A percentile compares a stretch with the other conserved stretches of the same genome.
These are phyloP conservation scores for Cichladusa arquata DNA, from an alignment of 2,113 vertebrate species.

Conservation along the genomic window DNA sequence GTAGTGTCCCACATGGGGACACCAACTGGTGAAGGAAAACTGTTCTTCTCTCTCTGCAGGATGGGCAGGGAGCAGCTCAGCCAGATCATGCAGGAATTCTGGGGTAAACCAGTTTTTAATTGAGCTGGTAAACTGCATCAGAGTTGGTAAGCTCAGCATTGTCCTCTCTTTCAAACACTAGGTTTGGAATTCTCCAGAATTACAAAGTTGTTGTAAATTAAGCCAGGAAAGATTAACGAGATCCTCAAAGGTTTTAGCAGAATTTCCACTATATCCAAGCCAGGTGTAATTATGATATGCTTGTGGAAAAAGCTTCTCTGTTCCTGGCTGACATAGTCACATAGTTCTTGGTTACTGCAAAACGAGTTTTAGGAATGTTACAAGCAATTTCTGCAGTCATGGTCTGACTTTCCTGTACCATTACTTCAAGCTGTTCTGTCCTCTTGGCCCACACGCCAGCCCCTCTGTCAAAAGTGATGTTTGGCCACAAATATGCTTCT, in stretches of 20 bases:
- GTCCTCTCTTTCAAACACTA: not conserved
- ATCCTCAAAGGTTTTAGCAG: not conserved
- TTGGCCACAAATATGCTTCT: rapidly evolving
- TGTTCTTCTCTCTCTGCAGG: not conserved
- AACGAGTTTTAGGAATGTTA: not conserved
- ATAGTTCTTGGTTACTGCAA: not conserved
- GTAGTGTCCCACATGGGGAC: not conserved
- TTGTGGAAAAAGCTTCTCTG: not conserved
- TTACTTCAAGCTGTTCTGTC: not conserved
- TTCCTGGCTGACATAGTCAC: not conserved
- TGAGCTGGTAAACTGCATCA: not conserved
- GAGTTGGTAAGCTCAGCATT: not conserved
- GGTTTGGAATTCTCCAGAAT: not conserved
- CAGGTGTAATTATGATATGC: not conserved
- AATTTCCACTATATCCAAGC: not conserved
- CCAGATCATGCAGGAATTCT: not conserved
- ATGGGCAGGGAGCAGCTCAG: not conserved
- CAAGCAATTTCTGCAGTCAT: not conserved
- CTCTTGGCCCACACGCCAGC: not conserved
- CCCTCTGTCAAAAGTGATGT: not conserved
- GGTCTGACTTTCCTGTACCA: not conserved
- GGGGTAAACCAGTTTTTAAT: not conserved
- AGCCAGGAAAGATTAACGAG: not conserved
- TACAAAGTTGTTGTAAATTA: not conserved
- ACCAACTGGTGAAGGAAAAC: not conserved